Base-by-base conservation (phyloP, 2,888 invertebrate genomes). In the Stenodera caucasica region DNA sequence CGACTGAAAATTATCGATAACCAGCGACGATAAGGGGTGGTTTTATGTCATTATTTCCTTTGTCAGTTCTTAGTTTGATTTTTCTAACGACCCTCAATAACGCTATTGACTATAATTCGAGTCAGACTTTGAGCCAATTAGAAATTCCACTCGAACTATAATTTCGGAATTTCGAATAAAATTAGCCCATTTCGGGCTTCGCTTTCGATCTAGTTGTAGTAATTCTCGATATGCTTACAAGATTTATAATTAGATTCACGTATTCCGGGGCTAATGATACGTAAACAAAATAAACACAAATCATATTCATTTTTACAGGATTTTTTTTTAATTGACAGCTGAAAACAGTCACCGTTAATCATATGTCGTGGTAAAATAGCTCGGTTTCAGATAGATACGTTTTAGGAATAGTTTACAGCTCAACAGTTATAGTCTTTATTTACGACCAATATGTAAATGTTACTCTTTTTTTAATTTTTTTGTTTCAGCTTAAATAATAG, bases 351-450 rank as follows among this genome's bases (percentile, higher is more conserved):
- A 40, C 15, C 37, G 37, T 40, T 18, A 35, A 35, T 35, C 35
- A 35, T 35, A 35, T 35, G 35, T 4, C 4, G 14, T 35, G 35
- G 37, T 37, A 37, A 15, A 37, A 35, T 35, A 8, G 14, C 15
- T 37, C 3, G 37, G 15, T 55, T 55, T 63, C 64, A 57, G 63
- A 69, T 69, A 66, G 66, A 69, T 67, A 69, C 56, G 64, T 67
- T 67, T 61, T 65, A 57, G 61, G 65, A 66, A 66, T 67, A 66
- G 67, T 66, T 67, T 61, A 63, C 61, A 65, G 63, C 61, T 67
- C 66, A 67, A 69, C 67, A 65, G 69, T 69, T 68, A 68, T 67
- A 30, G 66, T 63, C 64, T 65, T 64, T 65, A 68, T 69, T 69
- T 69, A 69, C 65, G 69, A 68, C 62, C 67, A 61, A 66, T 65